phyloP scores from a whole-genome alignment of 2,888 invertebrate species.

The Artemia sinica region DNA sequence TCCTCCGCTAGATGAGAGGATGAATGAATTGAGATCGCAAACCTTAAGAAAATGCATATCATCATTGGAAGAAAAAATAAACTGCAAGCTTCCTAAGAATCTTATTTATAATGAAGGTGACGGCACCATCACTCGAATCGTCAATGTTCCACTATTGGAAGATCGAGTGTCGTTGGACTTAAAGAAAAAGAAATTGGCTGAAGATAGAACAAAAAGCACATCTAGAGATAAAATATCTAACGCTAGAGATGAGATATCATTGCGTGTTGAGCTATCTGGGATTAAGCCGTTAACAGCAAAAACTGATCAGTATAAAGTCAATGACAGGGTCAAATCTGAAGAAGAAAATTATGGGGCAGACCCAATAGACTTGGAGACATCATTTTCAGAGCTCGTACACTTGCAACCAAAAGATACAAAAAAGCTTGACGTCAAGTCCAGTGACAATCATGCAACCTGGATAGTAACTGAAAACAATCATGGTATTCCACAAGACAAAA shows the following conservation, averaged over 20 bases:
- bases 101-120: neutral
- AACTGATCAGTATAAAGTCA: no score
- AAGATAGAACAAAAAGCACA: no score
- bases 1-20: neutral
- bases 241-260: no score
- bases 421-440: neutral
- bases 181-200: neutral
- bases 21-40: neutral
- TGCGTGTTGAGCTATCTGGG: no score
- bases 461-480: no score
- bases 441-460: neutral
- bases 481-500: no score
- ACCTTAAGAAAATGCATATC: neutral
- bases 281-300: no score
- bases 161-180: neutral
- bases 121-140: neutral
- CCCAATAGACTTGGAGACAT: no score
- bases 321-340: neutral
- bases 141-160: neutral
- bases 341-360: no score
- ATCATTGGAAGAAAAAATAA: neutral
- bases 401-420: neutral
- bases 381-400: neutral
- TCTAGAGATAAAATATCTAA: no score
- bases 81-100: neutral